These are phyloP conservation scores for Microcebus ravelobensis DNA, from an alignment of 2,113 vertebrate genomes.

Conservation along the genomic window DNA sequence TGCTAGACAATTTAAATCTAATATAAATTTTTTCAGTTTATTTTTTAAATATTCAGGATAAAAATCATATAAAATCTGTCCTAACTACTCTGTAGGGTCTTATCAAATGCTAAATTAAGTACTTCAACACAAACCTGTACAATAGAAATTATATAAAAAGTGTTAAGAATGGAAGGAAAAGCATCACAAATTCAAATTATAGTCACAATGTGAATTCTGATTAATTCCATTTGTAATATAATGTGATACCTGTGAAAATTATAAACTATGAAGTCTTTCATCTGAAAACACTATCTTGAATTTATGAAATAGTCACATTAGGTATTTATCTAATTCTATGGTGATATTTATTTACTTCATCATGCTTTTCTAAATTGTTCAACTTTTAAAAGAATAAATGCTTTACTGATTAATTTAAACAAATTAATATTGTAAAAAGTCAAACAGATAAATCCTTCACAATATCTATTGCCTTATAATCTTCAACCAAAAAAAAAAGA, in stretches of 20 bases:
- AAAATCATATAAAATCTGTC: not conserved
- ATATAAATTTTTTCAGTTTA: constrained; percentile 3
- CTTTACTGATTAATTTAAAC: not conserved
- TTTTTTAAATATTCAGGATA: not conserved
- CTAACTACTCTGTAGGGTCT: constrained; percentile 26
- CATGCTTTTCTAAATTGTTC: not conserved
- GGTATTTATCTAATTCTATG: not conserved
- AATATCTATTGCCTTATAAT: not conserved
- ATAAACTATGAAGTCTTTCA: not conserved
- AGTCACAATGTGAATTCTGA: constrained; percentile 19
- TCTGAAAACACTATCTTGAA: not conserved
- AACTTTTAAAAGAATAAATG: constrained; percentile 20
- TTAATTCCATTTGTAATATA: constrained; percentile 14
- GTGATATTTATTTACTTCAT: constrained; percentile 17
- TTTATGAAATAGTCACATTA: constrained; percentile 7
- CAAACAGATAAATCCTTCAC: not conserved
- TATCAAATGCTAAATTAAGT: constrained; percentile 70
- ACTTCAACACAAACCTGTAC: constrained; percentile 70
- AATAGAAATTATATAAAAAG: constrained; percentile 9
- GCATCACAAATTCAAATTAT: not conserved
- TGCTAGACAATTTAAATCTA: not conserved
- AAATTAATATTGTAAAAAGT: not conserved
- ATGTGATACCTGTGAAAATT: constrained; percentile 28
- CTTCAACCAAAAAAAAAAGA: not conserved
- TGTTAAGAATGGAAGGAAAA: not conserved